Evolutionary conservation across 2,113 vertebrate genomes (phyloP).

Genomic region (Ochotona princeps): DNA sequence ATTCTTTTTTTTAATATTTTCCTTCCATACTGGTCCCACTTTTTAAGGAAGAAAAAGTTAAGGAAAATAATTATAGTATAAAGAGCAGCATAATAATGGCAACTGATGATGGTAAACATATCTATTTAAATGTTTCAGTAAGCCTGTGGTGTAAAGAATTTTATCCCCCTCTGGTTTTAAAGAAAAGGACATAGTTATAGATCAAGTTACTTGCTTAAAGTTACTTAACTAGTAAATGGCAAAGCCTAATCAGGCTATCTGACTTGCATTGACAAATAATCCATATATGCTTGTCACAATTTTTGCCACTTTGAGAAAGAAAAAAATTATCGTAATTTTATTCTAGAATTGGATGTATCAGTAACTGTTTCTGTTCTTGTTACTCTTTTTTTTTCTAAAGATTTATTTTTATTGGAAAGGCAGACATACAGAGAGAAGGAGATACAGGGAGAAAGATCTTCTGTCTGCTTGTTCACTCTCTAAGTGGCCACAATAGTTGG

Average conservation of each 20-base stretch:
- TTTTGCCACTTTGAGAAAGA: conserved; percentile 54
- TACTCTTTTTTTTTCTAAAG: conserved; percentile 23
- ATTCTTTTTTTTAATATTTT: background rate
- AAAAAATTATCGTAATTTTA: conserved; percentile 32
- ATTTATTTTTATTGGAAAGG: too few species aligned
- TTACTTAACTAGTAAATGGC: background rate
- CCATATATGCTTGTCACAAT: conserved; percentile 36
- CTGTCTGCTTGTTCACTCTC: too few species aligned
- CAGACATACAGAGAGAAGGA: too few species aligned
- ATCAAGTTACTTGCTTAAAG: background rate
- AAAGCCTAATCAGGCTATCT: background rate
- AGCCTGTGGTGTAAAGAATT: background rate
- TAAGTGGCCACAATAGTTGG: too few species aligned
- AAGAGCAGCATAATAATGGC: background rate
- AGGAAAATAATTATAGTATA: background rate
- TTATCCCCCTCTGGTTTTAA: background rate
- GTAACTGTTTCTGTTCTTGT: background rate
- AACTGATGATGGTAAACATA: background rate
- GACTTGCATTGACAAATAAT: background rate
- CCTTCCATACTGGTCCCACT: background rate
- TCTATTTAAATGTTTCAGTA: conserved; percentile 22
- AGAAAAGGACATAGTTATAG: conserved; percentile 6
- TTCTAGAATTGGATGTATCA: background rate
- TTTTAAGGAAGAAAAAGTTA: conserved; percentile 29
- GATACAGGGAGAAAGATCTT: too few species aligned